Evolutionary conservation across 2,888 invertebrate species (phyloP).

Genomic region (Petrolisthes cinctipes): DNA sequence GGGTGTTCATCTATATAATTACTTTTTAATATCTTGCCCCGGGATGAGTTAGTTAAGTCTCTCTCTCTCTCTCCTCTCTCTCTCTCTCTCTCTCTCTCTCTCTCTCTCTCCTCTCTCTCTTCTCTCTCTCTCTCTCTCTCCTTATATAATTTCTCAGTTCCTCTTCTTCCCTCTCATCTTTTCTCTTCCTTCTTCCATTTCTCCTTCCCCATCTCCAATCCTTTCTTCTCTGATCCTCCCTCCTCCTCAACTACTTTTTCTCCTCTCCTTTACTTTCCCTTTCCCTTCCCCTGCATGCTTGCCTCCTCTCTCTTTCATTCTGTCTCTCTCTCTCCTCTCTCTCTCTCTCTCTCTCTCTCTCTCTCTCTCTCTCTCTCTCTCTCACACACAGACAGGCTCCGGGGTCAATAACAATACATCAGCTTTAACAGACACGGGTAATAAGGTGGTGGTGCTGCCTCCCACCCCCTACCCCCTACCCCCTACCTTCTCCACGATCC

Average conservation of each 20-base stretch:
- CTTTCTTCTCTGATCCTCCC: not conserved
- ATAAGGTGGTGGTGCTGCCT: not conserved
- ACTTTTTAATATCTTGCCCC: not conserved
- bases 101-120: not conserved
- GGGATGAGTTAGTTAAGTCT: not conserved
- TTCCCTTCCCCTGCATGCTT: not conserved
- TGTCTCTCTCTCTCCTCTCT: not conserved
- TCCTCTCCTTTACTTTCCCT: not conserved
- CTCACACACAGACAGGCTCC: not conserved
- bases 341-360: constrained; percentile 13
- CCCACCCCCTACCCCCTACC: not conserved
- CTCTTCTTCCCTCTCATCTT: not conserved
- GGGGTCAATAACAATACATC: not conserved
- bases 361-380: constrained; percentile 4
- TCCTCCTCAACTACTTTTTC: not conserved
- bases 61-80: not conserved
- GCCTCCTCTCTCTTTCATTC: not conserved
- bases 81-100: not conserved
- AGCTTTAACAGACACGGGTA: not conserved
- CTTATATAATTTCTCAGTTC: not conserved
- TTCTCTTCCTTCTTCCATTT: not conserved
- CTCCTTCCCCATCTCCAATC: not conserved
- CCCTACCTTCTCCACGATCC: not conserved
- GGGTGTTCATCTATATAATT: not conserved
- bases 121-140: not conserved